Percentiles rank a stretch among this genome's conserved stretches.
phyloP scores from a whole-genome alignment of 2,797 vertebrate genomes.

The Tokudaia muenninki region DNA sequence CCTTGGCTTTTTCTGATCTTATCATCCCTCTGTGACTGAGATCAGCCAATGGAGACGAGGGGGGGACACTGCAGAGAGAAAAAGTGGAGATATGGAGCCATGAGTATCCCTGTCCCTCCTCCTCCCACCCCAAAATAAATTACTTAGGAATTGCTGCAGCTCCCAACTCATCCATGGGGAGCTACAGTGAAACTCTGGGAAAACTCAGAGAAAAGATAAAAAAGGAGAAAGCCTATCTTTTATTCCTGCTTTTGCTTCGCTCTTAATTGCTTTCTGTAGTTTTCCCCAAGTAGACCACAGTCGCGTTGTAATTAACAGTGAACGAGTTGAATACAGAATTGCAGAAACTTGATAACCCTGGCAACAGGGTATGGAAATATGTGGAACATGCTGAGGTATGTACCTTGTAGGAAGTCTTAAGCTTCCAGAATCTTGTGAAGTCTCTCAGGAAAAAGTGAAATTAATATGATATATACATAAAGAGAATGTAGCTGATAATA shows the following conservation, averaged over 20 bases:
- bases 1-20: neutral
- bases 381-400: neutral
- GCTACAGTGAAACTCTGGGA: conserved; percentile 35
- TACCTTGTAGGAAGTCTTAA: neutral
- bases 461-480: neutral
- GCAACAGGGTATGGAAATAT: neutral
- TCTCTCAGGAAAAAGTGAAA: neutral
- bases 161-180: neutral
- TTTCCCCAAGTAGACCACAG: conserved; percentile 69
- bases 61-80: neutral
- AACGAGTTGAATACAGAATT: conserved; percentile 56
- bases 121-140: conserved; percentile 40
- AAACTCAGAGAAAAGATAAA: conserved; percentile 41
- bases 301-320: conserved; percentile 65
- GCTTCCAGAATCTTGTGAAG: neutral
- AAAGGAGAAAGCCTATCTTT: conserved; percentile 27
- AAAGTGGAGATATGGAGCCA: neutral
- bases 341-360: conserved; percentile 55
- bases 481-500: neutral
- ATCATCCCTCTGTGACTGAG: neutral
- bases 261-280: conserved; percentile 69
- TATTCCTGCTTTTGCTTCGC: conserved; percentile 46
- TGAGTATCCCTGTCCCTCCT: neutral
- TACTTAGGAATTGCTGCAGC: neutral
- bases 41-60: neutral